Evolutionary conservation across 2,797 vertebrate species (phyloP), one percentile per base, ranked within the genome.

Genomic region (Poecile montanus): DNA sequence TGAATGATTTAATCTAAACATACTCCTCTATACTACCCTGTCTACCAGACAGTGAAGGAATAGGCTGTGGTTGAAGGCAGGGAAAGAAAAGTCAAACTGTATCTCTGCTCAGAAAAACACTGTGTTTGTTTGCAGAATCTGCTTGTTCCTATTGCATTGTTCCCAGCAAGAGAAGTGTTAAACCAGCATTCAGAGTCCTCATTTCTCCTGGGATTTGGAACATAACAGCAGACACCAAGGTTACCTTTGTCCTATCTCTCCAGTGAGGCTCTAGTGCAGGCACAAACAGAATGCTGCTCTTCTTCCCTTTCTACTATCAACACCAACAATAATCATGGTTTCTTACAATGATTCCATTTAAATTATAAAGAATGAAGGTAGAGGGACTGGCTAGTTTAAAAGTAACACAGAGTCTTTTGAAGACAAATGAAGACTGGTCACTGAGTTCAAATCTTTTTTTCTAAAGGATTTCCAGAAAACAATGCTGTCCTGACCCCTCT

Each of bases 121-220:
- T 44, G 4, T 34, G 60, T 77, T 67, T 12, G 7, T 83, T 91
- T 85, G 44, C 67, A 93, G 53, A 91, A 34, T 60, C 58, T 85
- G 44, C 26, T 77, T 80, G 23, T 90, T 67, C 42, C 38, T 19
- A 58, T 87, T 60, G 71, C 7, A 8, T 48, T 6, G 9, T 48
- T 90, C 44, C 71, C 77, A 93, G 88, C 40, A 94, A 93, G 6
- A 76, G 36, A 86, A 88, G 60, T 73, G 77, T 93, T 96, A 95
- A 94, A 68, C 22, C 19, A 74, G 40, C 22, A 47, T 65, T 93
- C 48, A 63, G 62, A 91, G 45, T 66, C 32, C 42, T 81, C 40
- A 8, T 90, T 84, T 36, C 73, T 88, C 88, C 71, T 74, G 88
- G 71, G 91, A 81, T 91, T 56, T 5, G 16, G 63, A 81, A 78